These are phyloP conservation scores for Diabrotica virgifera DNA, from an alignment of 1,140 invertebrate species.

Conservation along the genomic window DNA sequence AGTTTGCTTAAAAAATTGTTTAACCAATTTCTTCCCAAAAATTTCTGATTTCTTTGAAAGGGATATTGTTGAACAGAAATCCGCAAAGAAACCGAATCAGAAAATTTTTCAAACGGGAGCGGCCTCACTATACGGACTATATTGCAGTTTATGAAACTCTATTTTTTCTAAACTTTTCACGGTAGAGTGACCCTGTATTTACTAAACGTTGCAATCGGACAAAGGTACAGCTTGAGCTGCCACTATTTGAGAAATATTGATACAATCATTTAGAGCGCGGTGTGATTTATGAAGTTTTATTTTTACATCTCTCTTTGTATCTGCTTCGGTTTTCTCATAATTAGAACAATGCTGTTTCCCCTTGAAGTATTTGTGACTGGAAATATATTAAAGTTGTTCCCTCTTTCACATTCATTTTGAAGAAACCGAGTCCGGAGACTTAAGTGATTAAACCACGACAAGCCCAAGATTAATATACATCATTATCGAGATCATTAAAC, in stretches of 20 bases:
- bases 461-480: conserved; percentile 2
- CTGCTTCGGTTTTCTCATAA: not conserved
- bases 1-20: too few species aligned
- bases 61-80: too few species aligned
- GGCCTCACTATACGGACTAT: too few species aligned
- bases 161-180: not conserved
- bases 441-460: not conserved
- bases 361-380: conserved; percentile 2
- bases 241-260: conserved; percentile 3
- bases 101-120: too few species aligned
- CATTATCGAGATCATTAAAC: conserved; percentile 2
- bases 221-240: not conserved
- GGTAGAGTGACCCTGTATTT: not conserved
- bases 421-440: not conserved
- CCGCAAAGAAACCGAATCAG: too few species aligned
- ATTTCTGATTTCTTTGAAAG: too few species aligned
- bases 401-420: not conserved
- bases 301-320: conserved; percentile 1
- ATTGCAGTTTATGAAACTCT: too few species aligned
- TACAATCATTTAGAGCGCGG: not conserved
- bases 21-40: too few species aligned
- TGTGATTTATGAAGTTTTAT: conserved; percentile 3
- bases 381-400: conserved; percentile 3
- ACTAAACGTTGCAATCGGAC: not conserved
- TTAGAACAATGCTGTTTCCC: conserved; percentile 1